Evolutionary conservation across 2,888 invertebrate species (phyloP), one percentile per base, ranked within the genome.

Genomic region (Spilarctia lutea): DNA sequence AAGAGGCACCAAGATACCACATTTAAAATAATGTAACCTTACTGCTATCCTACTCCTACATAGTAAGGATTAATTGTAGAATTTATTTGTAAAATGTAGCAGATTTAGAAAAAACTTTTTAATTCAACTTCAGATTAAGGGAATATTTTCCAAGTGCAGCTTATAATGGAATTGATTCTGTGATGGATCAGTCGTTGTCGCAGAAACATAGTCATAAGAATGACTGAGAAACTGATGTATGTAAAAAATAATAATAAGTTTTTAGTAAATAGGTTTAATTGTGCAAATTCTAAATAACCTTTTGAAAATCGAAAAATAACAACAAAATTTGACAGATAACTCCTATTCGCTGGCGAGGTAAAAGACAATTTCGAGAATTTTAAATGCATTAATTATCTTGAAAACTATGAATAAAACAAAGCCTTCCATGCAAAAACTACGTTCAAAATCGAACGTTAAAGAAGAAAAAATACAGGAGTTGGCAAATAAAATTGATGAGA

Each of bases 401-500:
- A 68, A 18, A 69, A 87, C 85, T 81, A 90, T 92, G 89, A 88
- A 90, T 71, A 90, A 88, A 82, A 83, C 83, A 73, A 88, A 85
- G 81, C 13, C 70, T 18, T 86, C 89, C 2, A 75, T 81, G n/a
- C 76, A 75, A 16, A 90, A 89, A 83, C 66, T 86, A 11, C 87
- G 83, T 73, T 86, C 88, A 0, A 92, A 89, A 78, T 56, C 69
- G 0, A 91, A 82, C 72, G n/a, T 83, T 0, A 94, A 91, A 78
- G 91, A 91, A 8, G 93, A 94, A 0, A 93, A 92, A 79, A 42
- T 86, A 33, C 24, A 73, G 1, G 94, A 94, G 1, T 81, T 94
- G 74, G 90, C 93, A 1, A 81, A 80, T 48, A 95, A 95, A 91
- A 93, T 96, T n/a, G 96, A 95, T 33, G 95, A 95, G 84, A 96